Conservation (phyloP, 2,113 vertebrate genomes). For the Scomber scombrus region DNA sequence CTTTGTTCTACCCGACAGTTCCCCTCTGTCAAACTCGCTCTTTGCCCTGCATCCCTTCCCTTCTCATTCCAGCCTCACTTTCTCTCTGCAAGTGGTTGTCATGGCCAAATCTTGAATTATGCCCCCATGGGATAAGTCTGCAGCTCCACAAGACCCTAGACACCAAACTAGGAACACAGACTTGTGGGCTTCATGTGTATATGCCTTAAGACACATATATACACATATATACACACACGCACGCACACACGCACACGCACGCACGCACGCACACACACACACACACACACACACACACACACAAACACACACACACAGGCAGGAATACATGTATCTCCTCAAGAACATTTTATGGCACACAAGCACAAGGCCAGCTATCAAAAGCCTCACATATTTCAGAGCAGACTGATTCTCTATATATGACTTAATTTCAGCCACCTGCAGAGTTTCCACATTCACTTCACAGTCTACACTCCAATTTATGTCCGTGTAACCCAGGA, state of each 20-base stretch:
- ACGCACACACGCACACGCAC: not conserved
- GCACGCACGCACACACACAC: slow-evolving; percentile 27
- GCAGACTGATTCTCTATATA: slow-evolving; percentile 45
- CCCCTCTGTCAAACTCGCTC: slow-evolving; percentile 26
- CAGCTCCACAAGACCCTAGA: slow-evolving; percentile 38
- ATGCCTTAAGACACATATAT: not conserved
- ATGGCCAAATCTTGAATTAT: slow-evolving; percentile 55
- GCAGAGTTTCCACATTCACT: slow-evolving; percentile 69
- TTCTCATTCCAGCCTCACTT: slow-evolving; percentile 45
- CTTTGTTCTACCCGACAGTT: slow-evolving; percentile 59
- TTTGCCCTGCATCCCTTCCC: slow-evolving; percentile 36
- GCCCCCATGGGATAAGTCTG: slow-evolving; percentile 49
- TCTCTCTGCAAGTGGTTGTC: slow-evolving; percentile 48
- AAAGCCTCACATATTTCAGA: slow-evolving; percentile 47
- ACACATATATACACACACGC: slow-evolving; percentile 26
- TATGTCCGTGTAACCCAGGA: slow-evolving; percentile 69
- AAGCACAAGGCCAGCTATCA: slow-evolving; percentile 24
- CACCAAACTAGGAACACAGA: slow-evolving; percentile 33
- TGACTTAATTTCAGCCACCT: slow-evolving; percentile 73
- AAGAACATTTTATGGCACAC: slow-evolving; percentile 51
- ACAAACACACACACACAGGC: slow-evolving; percentile 20
- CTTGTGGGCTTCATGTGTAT: slow-evolving; percentile 31
- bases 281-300: not conserved
- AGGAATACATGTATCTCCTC: slow-evolving; percentile 48
- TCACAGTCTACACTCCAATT: slow-evolving; percentile 63